Conservation (phyloP, 2,113 vertebrate genomes). For the Excalfactoria chinensis region DNA sequence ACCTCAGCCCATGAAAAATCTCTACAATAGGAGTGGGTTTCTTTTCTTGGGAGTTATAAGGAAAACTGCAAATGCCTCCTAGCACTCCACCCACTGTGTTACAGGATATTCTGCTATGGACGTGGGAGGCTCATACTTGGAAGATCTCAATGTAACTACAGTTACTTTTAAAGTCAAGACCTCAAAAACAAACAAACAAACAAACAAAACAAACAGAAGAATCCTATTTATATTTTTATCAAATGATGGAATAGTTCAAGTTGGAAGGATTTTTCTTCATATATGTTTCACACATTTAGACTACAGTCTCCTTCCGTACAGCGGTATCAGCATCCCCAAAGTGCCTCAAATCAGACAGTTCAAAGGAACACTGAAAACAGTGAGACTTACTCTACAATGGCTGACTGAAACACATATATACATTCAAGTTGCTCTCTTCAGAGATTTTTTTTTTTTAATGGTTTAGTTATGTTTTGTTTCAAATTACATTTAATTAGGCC, state of each 20-base stretch:
- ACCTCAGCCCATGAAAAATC: neutral
- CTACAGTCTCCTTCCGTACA: neutral
- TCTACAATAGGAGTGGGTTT: neutral
- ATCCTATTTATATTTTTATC: neutral
- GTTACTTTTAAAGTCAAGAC: neutral
- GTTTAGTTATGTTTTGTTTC: neutral
- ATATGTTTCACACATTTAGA: neutral
- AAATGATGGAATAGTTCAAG: too few species aligned
- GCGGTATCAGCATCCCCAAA: neutral
- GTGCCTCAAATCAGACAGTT: neutral
- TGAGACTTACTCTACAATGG: neutral
- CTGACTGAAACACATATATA: neutral
- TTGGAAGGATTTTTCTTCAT: neutral
- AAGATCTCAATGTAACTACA: neutral
- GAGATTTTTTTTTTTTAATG: neutral
- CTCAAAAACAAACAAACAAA: too few species aligned
- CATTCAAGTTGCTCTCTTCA: neutral
- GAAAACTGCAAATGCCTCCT: neutral
- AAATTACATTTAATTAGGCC: neutral
- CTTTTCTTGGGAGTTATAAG: slow-evolving; percentile 12
- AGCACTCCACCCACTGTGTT: neutral
- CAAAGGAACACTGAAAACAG: neutral
- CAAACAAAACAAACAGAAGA: neutral
- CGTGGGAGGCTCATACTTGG: neutral
- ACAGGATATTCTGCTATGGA: slow-evolving; percentile 1